These are phyloP conservation scores for Spinus pinus DNA, from an alignment of 2,797 vertebrate genomes.

Conservation along the genomic window DNA sequence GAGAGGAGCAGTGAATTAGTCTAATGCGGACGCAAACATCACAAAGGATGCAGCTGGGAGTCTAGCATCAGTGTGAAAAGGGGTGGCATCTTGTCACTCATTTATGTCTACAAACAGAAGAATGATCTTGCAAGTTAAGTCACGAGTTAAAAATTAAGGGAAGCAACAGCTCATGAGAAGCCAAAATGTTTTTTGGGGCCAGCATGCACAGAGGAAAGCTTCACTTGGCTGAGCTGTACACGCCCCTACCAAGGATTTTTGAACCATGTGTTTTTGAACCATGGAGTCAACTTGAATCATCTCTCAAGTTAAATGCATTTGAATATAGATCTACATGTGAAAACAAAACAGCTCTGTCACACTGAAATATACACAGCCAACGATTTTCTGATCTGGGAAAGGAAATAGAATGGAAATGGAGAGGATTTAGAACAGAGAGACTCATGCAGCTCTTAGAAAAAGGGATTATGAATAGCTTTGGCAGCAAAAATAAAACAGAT, in stretches of 20 bases:
- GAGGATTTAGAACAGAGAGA: not conserved
- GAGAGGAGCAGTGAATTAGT: not conserved
- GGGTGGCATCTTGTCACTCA: not conserved
- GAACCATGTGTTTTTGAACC: not conserved
- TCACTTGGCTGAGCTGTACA: not conserved
- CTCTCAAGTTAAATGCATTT: not conserved
- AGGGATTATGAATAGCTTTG: not conserved
- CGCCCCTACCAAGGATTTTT: accelerated
- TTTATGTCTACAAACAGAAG: not conserved
- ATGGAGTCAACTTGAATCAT: not conserved
- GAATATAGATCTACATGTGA: not conserved
- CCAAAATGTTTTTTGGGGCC: not conserved
- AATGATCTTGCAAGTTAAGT: not conserved
- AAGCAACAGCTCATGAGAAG: not conserved
- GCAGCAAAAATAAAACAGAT: not conserved
- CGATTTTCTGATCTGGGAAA: not conserved
- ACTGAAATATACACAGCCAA: not conserved
- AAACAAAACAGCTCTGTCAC: not conserved
- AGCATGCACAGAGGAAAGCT: not conserved
- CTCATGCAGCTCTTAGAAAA: not conserved
- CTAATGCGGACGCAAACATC: not conserved
- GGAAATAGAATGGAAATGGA: not conserved
- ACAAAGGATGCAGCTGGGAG: not conserved
- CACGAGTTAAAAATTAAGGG: not conserved
- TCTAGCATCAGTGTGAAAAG: not conserved